Evolutionary conservation across 23 tunicate genomes (phyloP).

Genomic region (Ciona savignyi): DNA sequence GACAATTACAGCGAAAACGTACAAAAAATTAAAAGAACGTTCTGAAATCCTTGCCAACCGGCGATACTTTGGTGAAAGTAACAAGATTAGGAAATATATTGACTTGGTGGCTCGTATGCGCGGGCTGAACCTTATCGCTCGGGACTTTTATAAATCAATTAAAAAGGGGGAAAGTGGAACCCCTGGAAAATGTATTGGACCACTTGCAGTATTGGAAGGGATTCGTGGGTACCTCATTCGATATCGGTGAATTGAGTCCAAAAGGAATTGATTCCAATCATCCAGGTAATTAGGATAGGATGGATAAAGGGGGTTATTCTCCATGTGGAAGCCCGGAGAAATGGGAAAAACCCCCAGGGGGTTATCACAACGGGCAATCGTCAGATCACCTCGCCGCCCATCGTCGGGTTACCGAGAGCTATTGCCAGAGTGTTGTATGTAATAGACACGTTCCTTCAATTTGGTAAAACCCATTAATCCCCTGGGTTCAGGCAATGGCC

Average conservation of each 20-base stretch:
- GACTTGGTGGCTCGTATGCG: slow-evolving; percentile 77
- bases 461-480: too few species aligned
- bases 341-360: too few species aligned
- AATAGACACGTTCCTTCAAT: too few species aligned
- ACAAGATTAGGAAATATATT: slow-evolving; percentile 75
- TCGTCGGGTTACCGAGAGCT: too few species aligned
- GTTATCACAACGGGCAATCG: too few species aligned
- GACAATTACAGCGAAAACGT: slow-evolving; percentile 52
- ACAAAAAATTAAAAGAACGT: slow-evolving; percentile 76
- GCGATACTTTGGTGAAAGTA: slow-evolving; percentile 77
- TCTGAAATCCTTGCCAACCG: slow-evolving; percentile 66
- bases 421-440: too few species aligned
- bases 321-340: too few species aligned
- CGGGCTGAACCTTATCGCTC: slow-evolving; percentile 75
- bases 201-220: slow-evolving; percentile 90
- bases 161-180: slow-evolving; percentile 87
- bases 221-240: slow-evolving; percentile 52
- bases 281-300: slow-evolving; percentile 32
- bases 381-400: too few species aligned
- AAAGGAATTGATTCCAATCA: slow-evolving; percentile 81
- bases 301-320: too few species aligned
- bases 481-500: too few species aligned
- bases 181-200: slow-evolving; percentile 40
- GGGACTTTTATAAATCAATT: slow-evolving; percentile 84
- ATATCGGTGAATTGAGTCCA: slow-evolving; percentile 66